Base-by-base conservation (phyloP, 2,113 vertebrate species). In the Hippoglossus stenolepis region DNA sequence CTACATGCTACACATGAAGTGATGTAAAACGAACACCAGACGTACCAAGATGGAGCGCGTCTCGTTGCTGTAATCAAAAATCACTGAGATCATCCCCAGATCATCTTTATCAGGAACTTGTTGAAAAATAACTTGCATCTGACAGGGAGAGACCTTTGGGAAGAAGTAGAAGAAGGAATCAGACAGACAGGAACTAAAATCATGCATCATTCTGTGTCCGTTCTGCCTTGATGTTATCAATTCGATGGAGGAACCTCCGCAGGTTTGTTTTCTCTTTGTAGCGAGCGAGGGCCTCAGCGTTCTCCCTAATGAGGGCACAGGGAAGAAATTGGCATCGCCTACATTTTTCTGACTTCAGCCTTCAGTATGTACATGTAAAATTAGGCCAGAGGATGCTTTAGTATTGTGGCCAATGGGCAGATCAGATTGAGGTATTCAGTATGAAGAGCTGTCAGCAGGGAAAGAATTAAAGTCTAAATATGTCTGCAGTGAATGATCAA, bases 171-270 rank as follows among this genome's bases (percentile, higher is more conserved):
- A 1, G 17, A 5, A 21, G 20, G 9, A 12, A 21, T 70, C 14
- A 75, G 15, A 49, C 4, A 45, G 43, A 45, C 14, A 45, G 43
- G 43, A 45, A 15, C 11, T 13, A 4, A 3, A 15, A 15, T 45
- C 14, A 45, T 45, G 43, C 89, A 98, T 95, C 0, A 93, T 93
- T 53, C 91, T 88, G 75, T 97, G 97, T 79, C 92, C 93, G 87
- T 92, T 38, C 77, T 95, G 95, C 82, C 96, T 92, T 96, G 84
- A 97, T 96, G 89, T 95, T 91, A 24, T 96, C 95, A 65, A 97
- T 76, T 2, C 62, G 79, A 66, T 87, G 67, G 10, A 89, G 78
- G 79, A 91, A 97, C 79, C 81, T 95, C 90, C 92, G 96, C 85
- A 97, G 92, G 81, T 95, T 95, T 74, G 94, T 95, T 85, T 96